Conservation (phyloP, 2,797 vertebrate species). For the Anniella stebbinsi region DNA sequence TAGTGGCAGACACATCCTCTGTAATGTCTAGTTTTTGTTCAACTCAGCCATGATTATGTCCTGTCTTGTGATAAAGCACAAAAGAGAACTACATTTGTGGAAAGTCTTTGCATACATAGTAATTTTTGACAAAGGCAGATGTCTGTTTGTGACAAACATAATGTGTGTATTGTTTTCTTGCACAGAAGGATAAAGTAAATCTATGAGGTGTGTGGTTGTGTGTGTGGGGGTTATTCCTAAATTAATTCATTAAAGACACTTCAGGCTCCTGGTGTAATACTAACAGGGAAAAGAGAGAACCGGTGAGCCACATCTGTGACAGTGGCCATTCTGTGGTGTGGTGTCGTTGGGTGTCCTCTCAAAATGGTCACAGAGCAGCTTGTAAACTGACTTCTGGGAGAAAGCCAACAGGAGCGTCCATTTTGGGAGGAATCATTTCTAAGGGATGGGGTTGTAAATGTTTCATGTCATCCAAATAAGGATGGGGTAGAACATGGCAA, state of each 20-base stretch:
- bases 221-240: too few relatives aligned
- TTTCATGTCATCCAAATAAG: background rate
- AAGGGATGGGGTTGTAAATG: background rate
- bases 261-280: background rate
- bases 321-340: background rate
- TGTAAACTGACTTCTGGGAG: background rate
- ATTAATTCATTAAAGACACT: background rate
- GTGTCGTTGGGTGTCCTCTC: background rate
- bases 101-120: background rate
- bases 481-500: background rate
- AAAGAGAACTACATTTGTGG: too few relatives aligned
- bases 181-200: background rate
- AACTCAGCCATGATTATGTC: background rate
- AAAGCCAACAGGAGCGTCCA: background rate
- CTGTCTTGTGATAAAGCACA: background rate
- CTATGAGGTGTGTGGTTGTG: background rate
- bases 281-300: background rate
- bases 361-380: background rate
- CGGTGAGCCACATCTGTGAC: background rate
- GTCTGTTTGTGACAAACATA: background rate
- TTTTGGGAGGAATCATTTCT: background rate
- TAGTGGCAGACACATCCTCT: background rate
- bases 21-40: background rate
- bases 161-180: background rate
- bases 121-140: background rate